These are phyloP conservation scores for Axea sp. DNA, from an alignment of 2,888 invertebrate genomes.

Conservation along the genomic window DNA sequence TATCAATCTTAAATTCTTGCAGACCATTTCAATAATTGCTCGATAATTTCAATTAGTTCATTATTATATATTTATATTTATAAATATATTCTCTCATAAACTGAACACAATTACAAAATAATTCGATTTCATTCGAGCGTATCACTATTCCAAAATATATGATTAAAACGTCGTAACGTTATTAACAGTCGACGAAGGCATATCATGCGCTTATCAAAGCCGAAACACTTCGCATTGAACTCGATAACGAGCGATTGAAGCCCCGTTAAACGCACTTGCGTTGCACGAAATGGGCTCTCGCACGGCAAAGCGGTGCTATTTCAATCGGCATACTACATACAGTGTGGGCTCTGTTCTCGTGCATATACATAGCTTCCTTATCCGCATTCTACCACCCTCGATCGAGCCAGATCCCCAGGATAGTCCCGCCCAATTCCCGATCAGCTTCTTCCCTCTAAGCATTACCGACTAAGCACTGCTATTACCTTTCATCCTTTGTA, in stretches of 20 bases:
- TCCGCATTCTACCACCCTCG: slow-evolving; percentile 64
- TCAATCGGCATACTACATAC: slow-evolving; percentile 55
- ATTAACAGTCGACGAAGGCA: slow-evolving; percentile 51
- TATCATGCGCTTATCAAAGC: slow-evolving; percentile 57
- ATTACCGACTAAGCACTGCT: slow-evolving; percentile 27
- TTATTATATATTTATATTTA: too few relatives aligned
- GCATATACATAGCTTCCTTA: slow-evolving; percentile 59
- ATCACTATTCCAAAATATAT: too few relatives aligned
- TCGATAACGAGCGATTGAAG: slow-evolving; percentile 63
- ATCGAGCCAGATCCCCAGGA: slow-evolving; percentile 66
- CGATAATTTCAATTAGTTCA: too few relatives aligned
- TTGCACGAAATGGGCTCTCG: slow-evolving; percentile 55
- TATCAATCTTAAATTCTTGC: too few relatives aligned
- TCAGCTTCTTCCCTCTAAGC: slow-evolving; percentile 58
- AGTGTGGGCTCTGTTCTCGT: slow-evolving; percentile 32
- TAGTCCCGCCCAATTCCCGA: slow-evolving; percentile 66
- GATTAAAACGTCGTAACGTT: slow-evolving; percentile 28
- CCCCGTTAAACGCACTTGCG: slow-evolving; percentile 62
- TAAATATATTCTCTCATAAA: too few relatives aligned
- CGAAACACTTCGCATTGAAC: slow-evolving; percentile 58
- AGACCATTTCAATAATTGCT: too few relatives aligned
- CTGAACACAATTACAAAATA: too few relatives aligned
- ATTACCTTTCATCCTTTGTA: slow-evolving; percentile 49
- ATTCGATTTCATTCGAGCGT: too few relatives aligned
- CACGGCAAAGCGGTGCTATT: slow-evolving; percentile 37